Evolutionary conservation across 2,113 vertebrate species (phyloP).

Genomic region (Nothobranchius furzeri): DNA sequence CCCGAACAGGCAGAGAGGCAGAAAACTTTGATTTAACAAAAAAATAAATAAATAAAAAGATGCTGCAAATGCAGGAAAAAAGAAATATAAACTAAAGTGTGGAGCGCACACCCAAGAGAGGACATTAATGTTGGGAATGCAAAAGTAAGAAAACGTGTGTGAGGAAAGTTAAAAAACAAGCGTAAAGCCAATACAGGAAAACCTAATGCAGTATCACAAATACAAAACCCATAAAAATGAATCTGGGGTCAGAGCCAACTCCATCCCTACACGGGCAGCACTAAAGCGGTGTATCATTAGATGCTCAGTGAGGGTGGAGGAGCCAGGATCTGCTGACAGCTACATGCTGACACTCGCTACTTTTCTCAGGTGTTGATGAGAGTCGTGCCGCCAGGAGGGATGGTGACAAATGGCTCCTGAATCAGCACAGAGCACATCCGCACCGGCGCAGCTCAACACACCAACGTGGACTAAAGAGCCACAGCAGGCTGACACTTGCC

Average conservation of each 20-base stretch:
- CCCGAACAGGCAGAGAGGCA: too few relatives aligned
- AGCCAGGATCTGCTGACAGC: neutral
- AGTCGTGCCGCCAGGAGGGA: constrained; percentile 4
- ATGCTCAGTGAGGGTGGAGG: neutral
- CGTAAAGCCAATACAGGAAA: too few relatives aligned
- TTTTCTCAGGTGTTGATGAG: constrained; percentile 8
- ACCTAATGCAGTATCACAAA: too few relatives aligned
- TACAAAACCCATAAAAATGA: neutral
- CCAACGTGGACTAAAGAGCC: neutral
- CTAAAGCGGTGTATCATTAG: neutral
- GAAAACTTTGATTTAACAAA: too few relatives aligned
- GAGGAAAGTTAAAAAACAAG: too few relatives aligned
- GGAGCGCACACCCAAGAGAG: too few relatives aligned
- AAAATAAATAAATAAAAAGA: too few relatives aligned
- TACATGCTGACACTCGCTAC: constrained; percentile 12
- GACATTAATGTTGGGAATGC: too few relatives aligned
- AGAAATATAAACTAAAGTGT: too few relatives aligned
- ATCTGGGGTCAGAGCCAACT: neutral
- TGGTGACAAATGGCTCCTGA: neutral
- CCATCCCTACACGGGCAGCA: neutral
- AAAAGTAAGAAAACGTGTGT: too few relatives aligned
- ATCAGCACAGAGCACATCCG: constrained; percentile 6
- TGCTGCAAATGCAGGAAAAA: too few relatives aligned
- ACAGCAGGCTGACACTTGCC: neutral
- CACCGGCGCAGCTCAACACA: neutral